Percentiles rank a stretch among this genome's conserved stretches.
Evolutionary conservation across 2,888 invertebrate genomes (phyloP).

Genomic region (Tinea trinotella): DNA sequence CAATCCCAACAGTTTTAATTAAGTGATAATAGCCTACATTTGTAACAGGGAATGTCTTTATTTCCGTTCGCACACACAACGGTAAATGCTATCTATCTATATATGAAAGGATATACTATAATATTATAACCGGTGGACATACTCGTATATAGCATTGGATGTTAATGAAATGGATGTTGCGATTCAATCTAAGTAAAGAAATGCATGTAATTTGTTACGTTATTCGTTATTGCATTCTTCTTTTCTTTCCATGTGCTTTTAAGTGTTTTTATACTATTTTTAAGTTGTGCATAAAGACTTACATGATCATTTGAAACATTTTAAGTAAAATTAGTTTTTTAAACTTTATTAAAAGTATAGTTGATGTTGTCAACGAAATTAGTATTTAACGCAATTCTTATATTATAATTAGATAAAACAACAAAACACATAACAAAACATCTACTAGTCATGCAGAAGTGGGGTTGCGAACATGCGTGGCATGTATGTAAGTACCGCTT

Average conservation of each 20-base stretch:
- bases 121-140: background rate
- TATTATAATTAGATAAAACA: background rate
- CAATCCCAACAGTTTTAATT: background rate
- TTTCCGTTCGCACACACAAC: background rate
- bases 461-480: slow-evolving; percentile 70
- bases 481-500: slow-evolving; percentile 57
- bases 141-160: background rate
- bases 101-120: background rate
- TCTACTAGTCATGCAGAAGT: slow-evolving; percentile 68
- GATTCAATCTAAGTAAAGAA: background rate
- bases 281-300: no score
- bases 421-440: slow-evolving; percentile 30
- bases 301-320: no score
- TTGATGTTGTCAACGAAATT: slow-evolving; percentile 4
- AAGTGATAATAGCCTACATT: slow-evolving; percentile 5
- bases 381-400: background rate
- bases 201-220: background rate
- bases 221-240: no score
- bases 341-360: no score
- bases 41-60: slow-evolving; percentile 6
- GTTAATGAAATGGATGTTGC: background rate
- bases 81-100: background rate
- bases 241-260: no score
- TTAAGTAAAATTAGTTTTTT: no score
- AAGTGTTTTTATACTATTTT: no score